phyloP scores from a whole-genome alignment of 2,113 vertebrate genomes.

The Platichthys flesus region DNA sequence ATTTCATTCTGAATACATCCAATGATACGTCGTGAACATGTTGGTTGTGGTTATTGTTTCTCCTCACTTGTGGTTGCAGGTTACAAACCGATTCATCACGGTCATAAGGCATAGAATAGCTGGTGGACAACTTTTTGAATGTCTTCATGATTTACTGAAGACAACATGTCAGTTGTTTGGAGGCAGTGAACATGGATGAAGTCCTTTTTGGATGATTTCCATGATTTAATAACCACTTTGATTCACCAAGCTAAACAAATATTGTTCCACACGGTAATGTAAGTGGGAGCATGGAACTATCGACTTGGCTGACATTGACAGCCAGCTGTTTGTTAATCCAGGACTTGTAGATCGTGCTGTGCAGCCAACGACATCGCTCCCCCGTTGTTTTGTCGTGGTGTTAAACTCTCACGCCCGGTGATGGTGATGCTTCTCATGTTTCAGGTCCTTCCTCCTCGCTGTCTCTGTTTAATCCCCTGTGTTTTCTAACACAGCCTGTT shows the following conservation, averaged over 20 bases:
- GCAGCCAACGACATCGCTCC: not conserved
- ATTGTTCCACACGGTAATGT: not conserved
- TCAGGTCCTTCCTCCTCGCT: slow-evolving; percentile 8
- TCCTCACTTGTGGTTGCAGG: too few species aligned
- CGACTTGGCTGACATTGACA: not conserved
- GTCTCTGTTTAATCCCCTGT: slow-evolving; percentile 10
- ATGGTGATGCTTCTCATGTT: slow-evolving; percentile 13
- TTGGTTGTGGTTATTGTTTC: too few species aligned
- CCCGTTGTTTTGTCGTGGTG: not conserved
- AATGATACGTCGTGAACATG: too few species aligned
- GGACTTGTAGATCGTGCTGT: not conserved
- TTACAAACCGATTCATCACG: too few species aligned
- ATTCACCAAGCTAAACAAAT: not conserved
- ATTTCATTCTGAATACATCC: too few species aligned
- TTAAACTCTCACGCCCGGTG: not conserved
- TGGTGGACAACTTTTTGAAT: not conserved
- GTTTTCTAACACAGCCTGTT: not conserved
- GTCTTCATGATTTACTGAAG: not conserved
- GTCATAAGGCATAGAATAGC: too few species aligned
- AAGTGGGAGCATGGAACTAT: not conserved
- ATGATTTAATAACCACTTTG: not conserved
- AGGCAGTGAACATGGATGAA: too few species aligned
- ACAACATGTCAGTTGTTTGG: not conserved
- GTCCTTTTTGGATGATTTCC: not conserved
- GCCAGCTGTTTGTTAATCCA: not conserved